Conservation (phyloP, 2,888 invertebrate genomes). For the Colletes collaris region DNA sequence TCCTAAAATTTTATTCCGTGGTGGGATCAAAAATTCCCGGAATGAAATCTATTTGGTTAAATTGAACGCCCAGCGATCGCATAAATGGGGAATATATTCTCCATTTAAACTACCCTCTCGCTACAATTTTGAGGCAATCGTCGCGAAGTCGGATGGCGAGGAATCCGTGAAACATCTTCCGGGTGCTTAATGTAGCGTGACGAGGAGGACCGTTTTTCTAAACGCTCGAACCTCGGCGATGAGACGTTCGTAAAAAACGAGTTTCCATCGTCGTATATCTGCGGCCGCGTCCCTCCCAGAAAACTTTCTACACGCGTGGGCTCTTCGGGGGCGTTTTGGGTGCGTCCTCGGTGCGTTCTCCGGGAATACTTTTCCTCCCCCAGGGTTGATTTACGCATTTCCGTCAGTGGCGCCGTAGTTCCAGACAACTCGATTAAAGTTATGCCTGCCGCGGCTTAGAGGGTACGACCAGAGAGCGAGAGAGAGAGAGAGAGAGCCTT, state of each 20-base stretch:
- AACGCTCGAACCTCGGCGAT: conserved; percentile 35
- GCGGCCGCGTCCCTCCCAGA: conserved; percentile 13
- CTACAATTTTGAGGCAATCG: not conserved
- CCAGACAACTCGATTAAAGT: conserved; percentile 77
- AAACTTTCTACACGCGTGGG: conserved; percentile 42
- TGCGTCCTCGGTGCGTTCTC: conserved; percentile 38
- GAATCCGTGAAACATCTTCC: conserved; percentile 21
- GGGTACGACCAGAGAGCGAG: conserved; percentile 13
- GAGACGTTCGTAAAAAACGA: conserved; percentile 45
- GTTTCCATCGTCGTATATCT: conserved; percentile 39
- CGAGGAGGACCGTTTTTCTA: conserved; percentile 28
- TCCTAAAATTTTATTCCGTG: no score
- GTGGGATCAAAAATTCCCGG: no score
- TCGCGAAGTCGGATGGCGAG: not conserved
- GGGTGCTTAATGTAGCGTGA: conserved; percentile 37
- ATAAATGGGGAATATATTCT: no score
- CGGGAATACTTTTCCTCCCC: conserved; percentile 54
- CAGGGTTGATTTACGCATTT: conserved; percentile 66
- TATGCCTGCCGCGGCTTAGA: conserved; percentile 68
- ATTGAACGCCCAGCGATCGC: no score
- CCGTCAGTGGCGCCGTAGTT: conserved; percentile 62
- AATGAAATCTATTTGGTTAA: no score
- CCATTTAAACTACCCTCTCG: no score
- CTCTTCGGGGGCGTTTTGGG: conserved; percentile 1
- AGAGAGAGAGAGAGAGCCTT: conserved; percentile 37